phyloP scores from a whole-genome alignment of 2,797 vertebrate species.

The Onychomys leucogaster region DNA sequence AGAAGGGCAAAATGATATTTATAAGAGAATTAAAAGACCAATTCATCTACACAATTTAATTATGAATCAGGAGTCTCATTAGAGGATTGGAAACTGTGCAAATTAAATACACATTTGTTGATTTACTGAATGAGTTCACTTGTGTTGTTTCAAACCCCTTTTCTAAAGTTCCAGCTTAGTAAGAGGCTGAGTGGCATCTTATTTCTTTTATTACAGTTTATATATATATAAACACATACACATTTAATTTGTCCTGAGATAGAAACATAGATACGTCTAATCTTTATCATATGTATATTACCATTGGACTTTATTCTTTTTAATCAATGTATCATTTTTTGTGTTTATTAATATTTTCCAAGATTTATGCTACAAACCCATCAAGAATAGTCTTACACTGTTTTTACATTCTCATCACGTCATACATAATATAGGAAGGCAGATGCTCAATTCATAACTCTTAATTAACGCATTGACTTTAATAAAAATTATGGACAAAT shows the following conservation, averaged over 20 bases:
- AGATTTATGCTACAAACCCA: background rate
- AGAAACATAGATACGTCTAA: background rate
- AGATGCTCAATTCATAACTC: constrained; percentile 62
- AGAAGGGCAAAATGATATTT: constrained; percentile 34
- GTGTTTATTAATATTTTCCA: background rate
- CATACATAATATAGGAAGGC: constrained; percentile 45
- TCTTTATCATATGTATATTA: background rate
- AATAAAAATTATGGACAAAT: constrained; percentile 58
- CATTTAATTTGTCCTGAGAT: background rate
- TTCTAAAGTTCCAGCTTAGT: background rate
- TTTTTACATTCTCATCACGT: constrained; percentile 44
- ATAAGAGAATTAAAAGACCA: constrained; percentile 57
- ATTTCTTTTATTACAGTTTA: constrained; percentile 12
- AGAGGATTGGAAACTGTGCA: background rate
- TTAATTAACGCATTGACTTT: constrained; percentile 69
- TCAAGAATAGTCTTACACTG: background rate
- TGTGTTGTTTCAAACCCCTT: constrained; percentile 19
- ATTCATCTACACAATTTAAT: constrained; percentile 60
- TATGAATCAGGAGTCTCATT: background rate
- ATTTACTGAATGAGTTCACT: constrained; percentile 16
- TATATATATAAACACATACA: background rate
- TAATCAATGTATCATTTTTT: constrained; percentile 41
- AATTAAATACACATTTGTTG: background rate
- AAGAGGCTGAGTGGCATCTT: background rate
- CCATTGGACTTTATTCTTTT: background rate